A percentile compares a stretch with the other conserved stretches of the same genome.
Conservation (phyloP, 1,140 invertebrate genomes). For the Halictus rubicundus region DNA sequence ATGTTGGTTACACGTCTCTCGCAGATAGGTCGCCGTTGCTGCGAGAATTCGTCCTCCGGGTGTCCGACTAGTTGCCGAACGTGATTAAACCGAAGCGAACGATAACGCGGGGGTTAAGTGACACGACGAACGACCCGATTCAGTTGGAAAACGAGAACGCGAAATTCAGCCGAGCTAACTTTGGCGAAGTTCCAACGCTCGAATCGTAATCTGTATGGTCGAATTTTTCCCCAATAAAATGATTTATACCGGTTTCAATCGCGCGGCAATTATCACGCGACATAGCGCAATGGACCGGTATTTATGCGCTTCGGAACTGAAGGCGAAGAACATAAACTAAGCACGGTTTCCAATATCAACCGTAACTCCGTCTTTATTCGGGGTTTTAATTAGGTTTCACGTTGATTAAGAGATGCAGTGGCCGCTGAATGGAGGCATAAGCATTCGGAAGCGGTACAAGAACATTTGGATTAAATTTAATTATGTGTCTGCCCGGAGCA, state of each 20-base stretch:
- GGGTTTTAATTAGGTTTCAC: too few species aligned
- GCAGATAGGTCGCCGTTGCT: background rate
- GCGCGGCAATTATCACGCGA: background rate
- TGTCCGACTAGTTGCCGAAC: background rate
- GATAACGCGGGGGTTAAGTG: background rate
- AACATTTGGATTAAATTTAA: background rate
- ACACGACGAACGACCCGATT: background rate
- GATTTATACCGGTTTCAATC: background rate
- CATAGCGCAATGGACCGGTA: too few species aligned
- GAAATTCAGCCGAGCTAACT: too few species aligned
- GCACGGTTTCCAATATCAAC: too few species aligned
- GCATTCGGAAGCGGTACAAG: background rate
- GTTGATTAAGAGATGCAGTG: background rate
- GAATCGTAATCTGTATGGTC: too few species aligned
- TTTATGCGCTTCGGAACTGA: too few species aligned
- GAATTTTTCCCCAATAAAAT: too few species aligned
- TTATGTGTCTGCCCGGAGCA: background rate
- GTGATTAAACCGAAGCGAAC: background rate
- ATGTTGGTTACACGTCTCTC: background rate
- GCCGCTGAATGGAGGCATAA: background rate
- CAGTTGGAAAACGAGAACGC: too few species aligned
- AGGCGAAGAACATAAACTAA: too few species aligned
- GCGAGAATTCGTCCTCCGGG: too few species aligned
- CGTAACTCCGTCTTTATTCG: too few species aligned
- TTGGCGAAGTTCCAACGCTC: too few species aligned